Percentiles rank a stretch among this genome's conserved stretches.
These are phyloP conservation scores for Sebastolobus alascanus DNA, from an alignment of 2,797 vertebrate genomes.

Conservation along the genomic window DNA sequence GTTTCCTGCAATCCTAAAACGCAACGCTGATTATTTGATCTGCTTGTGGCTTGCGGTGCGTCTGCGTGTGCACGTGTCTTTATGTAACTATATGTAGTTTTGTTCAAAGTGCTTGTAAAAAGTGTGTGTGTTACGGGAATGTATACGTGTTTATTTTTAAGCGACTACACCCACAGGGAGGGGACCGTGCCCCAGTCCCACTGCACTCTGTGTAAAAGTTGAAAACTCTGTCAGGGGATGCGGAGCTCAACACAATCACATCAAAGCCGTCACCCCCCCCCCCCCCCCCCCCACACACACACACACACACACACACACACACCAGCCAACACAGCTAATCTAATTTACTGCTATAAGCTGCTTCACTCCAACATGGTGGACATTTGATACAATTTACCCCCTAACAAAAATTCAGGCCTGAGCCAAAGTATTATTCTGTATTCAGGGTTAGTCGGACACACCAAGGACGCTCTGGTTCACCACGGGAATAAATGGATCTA, in stretches of 20 bases:
- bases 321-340: conserved; percentile 54
- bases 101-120: conserved; percentile 52
- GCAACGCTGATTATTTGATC: conserved; percentile 60
- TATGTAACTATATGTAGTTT: conserved; percentile 51
- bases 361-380: conserved; percentile 40
- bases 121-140: conserved; percentile 39
- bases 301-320: conserved; percentile 30
- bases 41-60: conserved; percentile 55
- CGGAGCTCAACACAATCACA: conserved; percentile 54
- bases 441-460: conserved; percentile 17
- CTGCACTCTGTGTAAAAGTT: conserved; percentile 21
- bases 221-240: conserved; percentile 35
- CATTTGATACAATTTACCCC: conserved; percentile 59
- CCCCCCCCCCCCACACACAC: conserved; percentile 17
- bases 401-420: conserved; percentile 33
- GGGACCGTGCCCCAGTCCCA: conserved; percentile 26
- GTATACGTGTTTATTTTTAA: conserved; percentile 65
- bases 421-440: conserved; percentile 24
- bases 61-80: conserved; percentile 42
- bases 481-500: conserved; percentile 19
- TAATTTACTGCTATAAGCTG: conserved; percentile 60
- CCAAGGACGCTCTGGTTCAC: conserved; percentile 25
- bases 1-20: conserved; percentile 55
- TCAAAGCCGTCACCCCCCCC: conserved; percentile 42
- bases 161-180: conserved; percentile 45